A percentile compares a stretch with the other conserved stretches of the same genome.
Conservation (phyloP, 2,113 vertebrate genomes). For the Sceloporus tristichus region DNA sequence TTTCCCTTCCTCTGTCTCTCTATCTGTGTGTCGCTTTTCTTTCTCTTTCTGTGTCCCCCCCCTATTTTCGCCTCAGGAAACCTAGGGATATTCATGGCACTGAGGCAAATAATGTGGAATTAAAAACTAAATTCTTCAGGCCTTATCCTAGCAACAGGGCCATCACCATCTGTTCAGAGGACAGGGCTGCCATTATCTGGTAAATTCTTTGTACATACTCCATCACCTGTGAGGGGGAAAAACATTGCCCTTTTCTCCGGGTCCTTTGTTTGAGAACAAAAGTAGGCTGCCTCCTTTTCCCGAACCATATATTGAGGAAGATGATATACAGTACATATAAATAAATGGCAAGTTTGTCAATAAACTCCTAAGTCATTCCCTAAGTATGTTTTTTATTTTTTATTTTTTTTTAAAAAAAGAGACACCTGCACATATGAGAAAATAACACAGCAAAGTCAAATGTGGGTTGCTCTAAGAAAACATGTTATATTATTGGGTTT, state of each 20-base stretch:
- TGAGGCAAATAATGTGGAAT: slow-evolving; percentile 96
- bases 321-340: slow-evolving; percentile 73
- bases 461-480: slow-evolving; percentile 64
- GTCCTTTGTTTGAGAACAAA: slow-evolving; percentile 80
- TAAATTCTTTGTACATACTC: slow-evolving; percentile 84
- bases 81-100: slow-evolving; percentile 90
- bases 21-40: slow-evolving; percentile 72
- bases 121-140: slow-evolving; percentile 95
- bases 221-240: slow-evolving; percentile 89
- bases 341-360: slow-evolving; percentile 53
- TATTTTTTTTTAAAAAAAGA: slow-evolving; percentile 44
- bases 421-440: slow-evolving; percentile 62
- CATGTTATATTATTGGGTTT: too few species aligned
- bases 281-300: slow-evolving; percentile 69
- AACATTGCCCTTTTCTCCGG: slow-evolving; percentile 72
- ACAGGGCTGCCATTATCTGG: slow-evolving; percentile 85
- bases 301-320: slow-evolving; percentile 70
- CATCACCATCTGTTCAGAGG: slow-evolving; percentile 92
- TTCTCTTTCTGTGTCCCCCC: slow-evolving; percentile 77
- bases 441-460: slow-evolving; percentile 58
- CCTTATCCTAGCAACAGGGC: slow-evolving; percentile 94
- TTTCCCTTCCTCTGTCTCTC: slow-evolving; percentile 73
- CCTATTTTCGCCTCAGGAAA: slow-evolving; percentile 85
- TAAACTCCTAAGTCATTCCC: slow-evolving; percentile 55
- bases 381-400: neutral